Conservation (phyloP, 1,140 invertebrate genomes). For the Leptoteleia sp. region DNA sequence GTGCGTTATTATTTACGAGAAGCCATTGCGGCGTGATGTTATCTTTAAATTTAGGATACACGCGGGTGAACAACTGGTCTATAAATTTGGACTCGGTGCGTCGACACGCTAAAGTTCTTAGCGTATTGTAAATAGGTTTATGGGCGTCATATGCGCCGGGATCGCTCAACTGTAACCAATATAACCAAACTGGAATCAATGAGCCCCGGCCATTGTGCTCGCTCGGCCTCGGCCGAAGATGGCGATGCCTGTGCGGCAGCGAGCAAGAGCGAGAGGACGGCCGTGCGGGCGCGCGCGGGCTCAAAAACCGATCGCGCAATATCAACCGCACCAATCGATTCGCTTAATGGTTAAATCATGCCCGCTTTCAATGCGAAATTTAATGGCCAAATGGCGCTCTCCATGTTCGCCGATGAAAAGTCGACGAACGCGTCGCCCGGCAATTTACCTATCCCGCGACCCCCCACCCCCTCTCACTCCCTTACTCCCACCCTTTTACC, state of each 20-base stretch:
- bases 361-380: conserved; percentile 37
- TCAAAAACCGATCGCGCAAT: conserved; percentile 44
- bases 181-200: conserved; percentile 64
- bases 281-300: conserved; percentile 28
- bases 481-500: not conserved
- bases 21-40: conserved; percentile 31
- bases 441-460: conserved; percentile 16
- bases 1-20: conserved; percentile 50
- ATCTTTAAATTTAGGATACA: conserved; percentile 47
- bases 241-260: too few relatives aligned
- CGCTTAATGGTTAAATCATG: conserved; percentile 45
- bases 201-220: conserved; percentile 47
- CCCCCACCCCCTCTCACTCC: not conserved
- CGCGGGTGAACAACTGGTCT: conserved; percentile 32
- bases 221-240: conserved; percentile 41
- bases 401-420: conserved; percentile 28
- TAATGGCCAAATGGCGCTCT: conserved; percentile 27
- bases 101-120: conserved; percentile 45
- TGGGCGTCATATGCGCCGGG: conserved; percentile 53
- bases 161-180: conserved; percentile 58
- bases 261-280: conserved; percentile 26
- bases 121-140: conserved; percentile 64
- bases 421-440: conserved; percentile 15
- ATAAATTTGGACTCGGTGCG: conserved; percentile 43
- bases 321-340: conserved; percentile 47